Evolutionary conservation across 2,888 invertebrate species (phyloP).

Genomic region (Cephus pulcher): DNA sequence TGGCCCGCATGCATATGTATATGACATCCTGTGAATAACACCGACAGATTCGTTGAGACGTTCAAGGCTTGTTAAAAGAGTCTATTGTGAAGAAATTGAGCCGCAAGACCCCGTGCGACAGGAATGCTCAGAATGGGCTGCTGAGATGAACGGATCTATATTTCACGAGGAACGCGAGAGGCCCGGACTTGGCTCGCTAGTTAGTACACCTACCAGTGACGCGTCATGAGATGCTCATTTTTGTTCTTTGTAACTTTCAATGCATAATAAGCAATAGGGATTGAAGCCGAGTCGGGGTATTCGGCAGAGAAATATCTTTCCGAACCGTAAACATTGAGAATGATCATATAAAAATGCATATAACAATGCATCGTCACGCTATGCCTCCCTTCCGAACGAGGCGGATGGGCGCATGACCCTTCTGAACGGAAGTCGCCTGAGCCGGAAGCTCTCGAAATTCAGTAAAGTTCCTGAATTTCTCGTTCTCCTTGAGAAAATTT

Average conservation of each 20-base stretch:
- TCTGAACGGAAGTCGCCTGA: conserved; percentile 55
- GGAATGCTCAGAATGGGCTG: conserved; percentile 12
- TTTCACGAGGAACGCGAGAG: conserved; percentile 1
- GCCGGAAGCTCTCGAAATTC: conserved; percentile 58
- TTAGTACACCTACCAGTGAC: conserved; percentile 21
- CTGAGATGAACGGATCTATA: not conserved
- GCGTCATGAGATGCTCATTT: conserved; percentile 18
- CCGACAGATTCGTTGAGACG: conserved; percentile 32
- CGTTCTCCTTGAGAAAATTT: no score
- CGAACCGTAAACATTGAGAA: no score
- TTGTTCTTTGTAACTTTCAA: conserved; percentile 5
- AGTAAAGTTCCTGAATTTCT: conserved; percentile 44
- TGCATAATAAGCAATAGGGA: no score
- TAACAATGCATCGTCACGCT: no score
- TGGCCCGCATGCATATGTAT: conserved; percentile 32
- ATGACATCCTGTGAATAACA: conserved; percentile 38
- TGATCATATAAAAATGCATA: no score
- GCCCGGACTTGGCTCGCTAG: conserved; percentile 14
- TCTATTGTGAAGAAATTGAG: conserved; percentile 64
- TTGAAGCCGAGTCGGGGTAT: no score
- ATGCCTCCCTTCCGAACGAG: no score
- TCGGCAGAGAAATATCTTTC: no score
- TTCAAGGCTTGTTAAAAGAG: conserved; percentile 56
- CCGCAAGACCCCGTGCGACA: conserved; percentile 47
- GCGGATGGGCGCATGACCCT: conserved; percentile 18